These are phyloP conservation scores for Dasypolia templi DNA, from an alignment of 2,888 invertebrate species.

Conservation along the genomic window DNA sequence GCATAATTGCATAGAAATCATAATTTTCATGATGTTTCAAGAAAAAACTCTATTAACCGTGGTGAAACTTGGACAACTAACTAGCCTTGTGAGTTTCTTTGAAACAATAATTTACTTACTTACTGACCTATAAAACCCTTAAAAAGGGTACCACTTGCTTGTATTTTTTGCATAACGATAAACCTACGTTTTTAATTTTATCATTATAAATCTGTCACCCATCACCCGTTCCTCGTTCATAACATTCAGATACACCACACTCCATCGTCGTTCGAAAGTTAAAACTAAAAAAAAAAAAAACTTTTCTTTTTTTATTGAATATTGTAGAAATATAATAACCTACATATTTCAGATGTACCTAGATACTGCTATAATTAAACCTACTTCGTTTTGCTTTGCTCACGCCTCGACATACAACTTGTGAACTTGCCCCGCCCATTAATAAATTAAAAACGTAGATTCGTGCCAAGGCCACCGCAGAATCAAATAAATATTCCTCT, in stretches of 20 bases:
- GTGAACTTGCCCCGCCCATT: slow-evolving; percentile 31
- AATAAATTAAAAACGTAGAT: slow-evolving; percentile 43
- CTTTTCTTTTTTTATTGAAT: neutral
- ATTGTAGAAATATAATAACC: neutral
- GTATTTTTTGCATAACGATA: no score
- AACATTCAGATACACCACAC: neutral
- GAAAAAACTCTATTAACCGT: no score
- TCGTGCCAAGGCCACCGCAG: slow-evolving; percentile 37
- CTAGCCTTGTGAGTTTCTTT: no score
- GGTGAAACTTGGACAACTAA: no score
- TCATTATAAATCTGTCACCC: no score
- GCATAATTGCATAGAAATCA: no score
- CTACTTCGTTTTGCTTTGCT: slow-evolving; percentile 10
- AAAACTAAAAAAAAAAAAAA: neutral
- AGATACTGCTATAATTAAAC: slow-evolving; percentile 17
- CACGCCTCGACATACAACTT: slow-evolving; percentile 4
- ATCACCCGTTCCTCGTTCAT: no score
- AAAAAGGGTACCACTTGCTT: no score
- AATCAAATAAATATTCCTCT: slow-evolving; percentile 29
- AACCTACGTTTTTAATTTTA: no score
- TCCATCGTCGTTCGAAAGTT: neutral
- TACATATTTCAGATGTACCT: neutral
- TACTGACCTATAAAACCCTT: no score
- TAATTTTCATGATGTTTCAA: no score
- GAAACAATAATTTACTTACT: no score